These are phyloP conservation scores for Eristalinus sepulchralis DNA, from an alignment of 2,888 invertebrate species.

Conservation along the genomic window DNA sequence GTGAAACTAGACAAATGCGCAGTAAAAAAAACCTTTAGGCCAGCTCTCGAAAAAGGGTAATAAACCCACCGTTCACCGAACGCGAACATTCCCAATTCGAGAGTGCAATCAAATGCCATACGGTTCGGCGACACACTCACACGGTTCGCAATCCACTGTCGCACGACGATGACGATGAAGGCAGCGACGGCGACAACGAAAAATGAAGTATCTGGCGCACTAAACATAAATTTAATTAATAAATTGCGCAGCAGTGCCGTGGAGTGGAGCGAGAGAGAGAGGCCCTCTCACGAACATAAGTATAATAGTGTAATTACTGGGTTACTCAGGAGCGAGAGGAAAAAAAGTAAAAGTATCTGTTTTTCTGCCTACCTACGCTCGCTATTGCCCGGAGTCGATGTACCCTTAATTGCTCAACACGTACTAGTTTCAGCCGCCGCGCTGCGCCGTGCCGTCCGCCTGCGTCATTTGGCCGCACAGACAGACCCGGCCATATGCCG, in stretches of 20 bases:
- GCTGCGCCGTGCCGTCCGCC: neutral
- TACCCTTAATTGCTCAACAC: slow-evolving; percentile 60
- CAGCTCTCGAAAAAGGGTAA: slow-evolving; percentile 24
- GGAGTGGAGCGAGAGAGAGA: neutral
- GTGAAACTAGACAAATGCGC: neutral
- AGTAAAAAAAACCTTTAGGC: slow-evolving; percentile 1
- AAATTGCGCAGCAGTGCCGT: slow-evolving; percentile 27
- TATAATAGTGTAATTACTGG: slow-evolving; percentile 46
- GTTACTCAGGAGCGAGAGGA: slow-evolving; percentile 13
- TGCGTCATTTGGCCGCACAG: neutral
- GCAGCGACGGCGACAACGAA: slow-evolving; percentile 7
- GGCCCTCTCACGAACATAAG: slow-evolving; percentile 22
- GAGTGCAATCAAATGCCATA: slow-evolving; percentile 11
- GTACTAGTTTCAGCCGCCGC: slow-evolving; percentile 4
- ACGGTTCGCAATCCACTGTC: neutral
- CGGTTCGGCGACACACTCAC: slow-evolving; percentile 16
- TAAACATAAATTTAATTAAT: slow-evolving; percentile 60
- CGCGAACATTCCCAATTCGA: slow-evolving; percentile 10
- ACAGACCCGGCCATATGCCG: slow-evolving; percentile 40
- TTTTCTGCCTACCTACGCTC: slow-evolving; percentile 6
- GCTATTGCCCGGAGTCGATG: slow-evolving; percentile 41
- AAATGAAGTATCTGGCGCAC: slow-evolving; percentile 9
- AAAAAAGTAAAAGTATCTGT: slow-evolving; percentile 47
- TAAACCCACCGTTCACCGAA: slow-evolving; percentile 16
- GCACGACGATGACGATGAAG: neutral